These are phyloP conservation scores for Diadegma fenestrale DNA, from an alignment of 2,888 invertebrate genomes.

Conservation along the genomic window DNA sequence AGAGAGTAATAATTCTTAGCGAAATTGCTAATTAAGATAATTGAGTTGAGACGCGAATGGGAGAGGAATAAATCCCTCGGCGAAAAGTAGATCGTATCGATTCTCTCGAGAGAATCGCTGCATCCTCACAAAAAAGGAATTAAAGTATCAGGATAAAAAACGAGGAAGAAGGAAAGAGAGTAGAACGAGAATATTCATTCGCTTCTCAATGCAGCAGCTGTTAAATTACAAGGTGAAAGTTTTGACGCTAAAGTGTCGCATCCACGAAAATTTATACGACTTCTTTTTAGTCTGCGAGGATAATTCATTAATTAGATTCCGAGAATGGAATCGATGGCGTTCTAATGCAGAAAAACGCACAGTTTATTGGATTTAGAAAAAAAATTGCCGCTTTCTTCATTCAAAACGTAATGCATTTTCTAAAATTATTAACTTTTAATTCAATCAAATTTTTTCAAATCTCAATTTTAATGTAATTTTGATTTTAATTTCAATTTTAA, in stretches of 20 bases:
- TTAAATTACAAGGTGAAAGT: constrained; percentile 60
- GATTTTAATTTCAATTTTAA: too few species aligned
- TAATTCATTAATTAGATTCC: constrained; percentile 3
- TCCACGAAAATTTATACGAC: constrained; percentile 4
- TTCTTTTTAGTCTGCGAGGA: constrained; percentile 29
- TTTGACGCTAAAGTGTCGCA: constrained; percentile 56
- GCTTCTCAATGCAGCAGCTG: constrained; percentile 31
- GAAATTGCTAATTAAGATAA: constrained; percentile 28
- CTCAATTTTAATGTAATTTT: neutral
- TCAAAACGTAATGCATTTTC: too few species aligned
- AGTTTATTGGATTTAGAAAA: too few species aligned
- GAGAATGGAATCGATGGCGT: too few species aligned
- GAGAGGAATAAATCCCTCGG: constrained; percentile 8
- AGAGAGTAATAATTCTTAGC: neutral
- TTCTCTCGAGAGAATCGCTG: constrained; percentile 28
- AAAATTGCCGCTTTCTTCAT: too few species aligned
- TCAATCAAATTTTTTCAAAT: neutral
- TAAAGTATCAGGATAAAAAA: neutral
- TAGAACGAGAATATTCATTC: constrained; percentile 28
- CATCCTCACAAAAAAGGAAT: constrained; percentile 6
- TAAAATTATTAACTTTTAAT: too few species aligned
- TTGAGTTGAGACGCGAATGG: constrained; percentile 8
- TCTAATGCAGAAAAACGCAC: too few species aligned
- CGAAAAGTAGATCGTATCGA: constrained; percentile 52
- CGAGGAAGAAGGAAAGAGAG: neutral